These are phyloP conservation scores for Paguma larvata DNA, from an alignment of 2,797 vertebrate species.

Conservation along the genomic window DNA sequence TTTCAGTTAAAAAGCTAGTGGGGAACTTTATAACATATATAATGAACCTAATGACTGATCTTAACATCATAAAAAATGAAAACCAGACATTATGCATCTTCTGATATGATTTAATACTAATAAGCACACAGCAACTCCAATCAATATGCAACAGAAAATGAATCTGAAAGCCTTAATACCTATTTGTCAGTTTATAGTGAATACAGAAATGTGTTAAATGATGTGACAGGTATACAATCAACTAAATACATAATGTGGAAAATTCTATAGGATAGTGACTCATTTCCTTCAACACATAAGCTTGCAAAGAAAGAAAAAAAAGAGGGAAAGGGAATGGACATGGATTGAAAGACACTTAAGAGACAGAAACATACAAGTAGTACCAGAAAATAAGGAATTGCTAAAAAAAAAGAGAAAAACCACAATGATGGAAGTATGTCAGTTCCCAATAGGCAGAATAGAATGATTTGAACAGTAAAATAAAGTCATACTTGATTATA, in stretches of 20 bases:
- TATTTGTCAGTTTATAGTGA: background rate
- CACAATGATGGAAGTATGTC: background rate
- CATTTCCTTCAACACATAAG: background rate
- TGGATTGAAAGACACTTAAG: background rate
- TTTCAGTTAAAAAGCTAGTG: background rate
- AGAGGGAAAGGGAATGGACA: background rate
- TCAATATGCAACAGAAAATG: background rate
- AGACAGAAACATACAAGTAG: background rate
- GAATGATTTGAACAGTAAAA: background rate
- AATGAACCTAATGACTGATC: background rate
- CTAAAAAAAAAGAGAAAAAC: no score
- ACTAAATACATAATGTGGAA: background rate
- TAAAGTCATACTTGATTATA: background rate
- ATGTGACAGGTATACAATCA: background rate
- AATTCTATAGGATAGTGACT: background rate
- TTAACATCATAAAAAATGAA: background rate
- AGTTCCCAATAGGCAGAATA: background rate
- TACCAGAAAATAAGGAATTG: background rate
- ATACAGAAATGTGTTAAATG: background rate
- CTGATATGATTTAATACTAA: background rate
- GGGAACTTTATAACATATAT: background rate
- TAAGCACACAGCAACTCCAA: background rate
- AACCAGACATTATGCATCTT: background rate
- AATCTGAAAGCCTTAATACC: background rate
- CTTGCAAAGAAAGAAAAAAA: background rate